Evolutionary conservation across 2,113 vertebrate genomes (phyloP).

Genomic region (Azemiops feae): DNA sequence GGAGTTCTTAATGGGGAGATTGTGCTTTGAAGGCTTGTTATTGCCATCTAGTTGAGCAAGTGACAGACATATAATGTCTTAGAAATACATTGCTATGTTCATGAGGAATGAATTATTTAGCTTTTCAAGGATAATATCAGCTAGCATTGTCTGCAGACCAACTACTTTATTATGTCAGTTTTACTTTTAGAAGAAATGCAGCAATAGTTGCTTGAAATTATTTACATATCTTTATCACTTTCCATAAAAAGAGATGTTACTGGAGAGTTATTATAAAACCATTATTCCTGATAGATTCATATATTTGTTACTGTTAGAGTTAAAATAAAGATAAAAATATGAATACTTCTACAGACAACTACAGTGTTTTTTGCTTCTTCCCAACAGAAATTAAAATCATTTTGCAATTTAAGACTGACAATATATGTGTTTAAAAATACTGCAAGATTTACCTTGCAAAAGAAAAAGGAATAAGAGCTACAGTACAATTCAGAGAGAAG

Average conservation of each 20-base stretch:
- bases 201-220: neutral
- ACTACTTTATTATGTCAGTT: neutral
- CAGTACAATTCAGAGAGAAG: neutral
- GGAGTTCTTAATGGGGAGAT: too few relatives aligned
- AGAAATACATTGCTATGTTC: neutral
- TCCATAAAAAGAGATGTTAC: neutral
- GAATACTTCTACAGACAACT: neutral
- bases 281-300: neutral
- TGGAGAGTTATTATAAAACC: neutral
- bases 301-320: neutral
- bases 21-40: too few relatives aligned
- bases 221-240: neutral
- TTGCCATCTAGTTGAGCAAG: too few relatives aligned
- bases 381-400: neutral
- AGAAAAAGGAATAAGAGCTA: too few relatives aligned
- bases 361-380: neutral
- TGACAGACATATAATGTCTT: too few relatives aligned
- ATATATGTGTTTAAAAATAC: neutral
- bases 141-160: neutral
- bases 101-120: neutral
- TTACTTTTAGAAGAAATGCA: neutral
- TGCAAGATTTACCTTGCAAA: too few relatives aligned
- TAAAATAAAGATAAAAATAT: neutral
- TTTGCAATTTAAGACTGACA: neutral
- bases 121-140: neutral